Percentiles rank a stretch among this genome's conserved stretches.
phyloP scores from a whole-genome alignment of 2,888 invertebrate genomes.

The Hemaris fuciformis region DNA sequence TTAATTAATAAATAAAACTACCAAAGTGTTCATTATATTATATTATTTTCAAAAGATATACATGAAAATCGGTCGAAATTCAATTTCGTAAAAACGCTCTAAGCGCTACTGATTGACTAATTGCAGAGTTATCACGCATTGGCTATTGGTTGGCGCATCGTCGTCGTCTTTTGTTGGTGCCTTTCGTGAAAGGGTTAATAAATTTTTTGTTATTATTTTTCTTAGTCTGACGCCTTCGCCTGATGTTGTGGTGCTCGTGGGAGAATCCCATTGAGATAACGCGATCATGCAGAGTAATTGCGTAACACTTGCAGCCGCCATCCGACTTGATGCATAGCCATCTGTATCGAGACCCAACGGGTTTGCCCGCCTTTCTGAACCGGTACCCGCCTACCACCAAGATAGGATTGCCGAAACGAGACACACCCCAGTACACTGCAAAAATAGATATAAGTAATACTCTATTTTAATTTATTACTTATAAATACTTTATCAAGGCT shows the following conservation, averaged over 20 bases:
- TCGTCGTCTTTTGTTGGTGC: neutral
- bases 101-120: neutral
- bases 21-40: too few relatives aligned
- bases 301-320: constrained; percentile 59
- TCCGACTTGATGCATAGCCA: constrained; percentile 74
- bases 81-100: neutral
- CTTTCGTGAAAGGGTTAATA: neutral
- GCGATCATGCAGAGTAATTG: constrained; percentile 44
- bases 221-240: constrained; percentile 25
- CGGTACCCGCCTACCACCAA: constrained; percentile 58
- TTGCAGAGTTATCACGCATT: neutral
- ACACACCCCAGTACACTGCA: constrained; percentile 63
- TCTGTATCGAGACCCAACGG: constrained; percentile 29
- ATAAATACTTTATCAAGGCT: too few relatives aligned
- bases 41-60: too few relatives aligned
- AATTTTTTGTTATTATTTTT: neutral
- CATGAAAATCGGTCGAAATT: neutral
- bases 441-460: constrained; percentile 42
- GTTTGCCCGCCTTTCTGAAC: constrained; percentile 46
- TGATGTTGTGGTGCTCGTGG: constrained; percentile 47
- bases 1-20: neutral
- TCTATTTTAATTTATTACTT: too few relatives aligned
- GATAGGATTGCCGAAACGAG: constrained; percentile 64
- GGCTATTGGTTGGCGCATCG: neutral
- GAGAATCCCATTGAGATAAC: constrained; percentile 45